Base-by-base conservation (phyloP, 2,113 vertebrate species). In the Nothocercus julius region DNA sequence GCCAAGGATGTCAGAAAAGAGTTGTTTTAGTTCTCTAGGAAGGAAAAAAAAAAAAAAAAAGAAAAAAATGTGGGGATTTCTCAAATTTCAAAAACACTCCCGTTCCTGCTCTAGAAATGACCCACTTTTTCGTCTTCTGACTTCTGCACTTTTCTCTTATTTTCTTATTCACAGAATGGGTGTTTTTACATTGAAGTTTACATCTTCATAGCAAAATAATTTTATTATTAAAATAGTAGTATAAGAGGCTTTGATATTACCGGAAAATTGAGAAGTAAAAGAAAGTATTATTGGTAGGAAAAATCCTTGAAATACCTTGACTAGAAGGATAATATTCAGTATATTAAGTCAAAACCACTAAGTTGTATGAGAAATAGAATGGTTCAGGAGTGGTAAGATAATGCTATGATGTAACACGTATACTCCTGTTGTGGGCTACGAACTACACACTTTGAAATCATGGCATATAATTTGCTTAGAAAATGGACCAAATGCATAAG, bases 401-500 rank as follows among this genome's bases (percentile, higher is more conserved):
- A 62, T 1, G 1, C 7, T 34, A 5, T 47, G 5, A 5, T 47
- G 5, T 40, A 19, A 54, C 0, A 2, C 27, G 36, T 30, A 27
- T 8, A 15, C 3, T 75, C 25, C 18, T 73, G 5, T n/a, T 77
- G 5, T 40, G 30, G 38, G 11, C 67, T 53, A 40, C 4, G 21
- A 40, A 34, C 67, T 53, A 19, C 19, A 49, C 2, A 44, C 4
- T 70, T 62, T 16, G 19, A 82, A 92, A 45, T 74, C 14, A 36
- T 27, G 1, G 0, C 69, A 5, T 20, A 13, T 70, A 42, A 22
- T 28, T 42, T 34, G 3, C 12, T 78, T 32, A 62, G 34, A 25
- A 6, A 66, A 64, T 15, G 1, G 15, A 51, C 17, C 28, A 11
- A 78, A 67, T 74, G 69, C 51, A 28, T 58, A 44, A 5, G 5